Conservation (phyloP, 1,140 invertebrate genomes). For the Nebria ingens region DNA sequence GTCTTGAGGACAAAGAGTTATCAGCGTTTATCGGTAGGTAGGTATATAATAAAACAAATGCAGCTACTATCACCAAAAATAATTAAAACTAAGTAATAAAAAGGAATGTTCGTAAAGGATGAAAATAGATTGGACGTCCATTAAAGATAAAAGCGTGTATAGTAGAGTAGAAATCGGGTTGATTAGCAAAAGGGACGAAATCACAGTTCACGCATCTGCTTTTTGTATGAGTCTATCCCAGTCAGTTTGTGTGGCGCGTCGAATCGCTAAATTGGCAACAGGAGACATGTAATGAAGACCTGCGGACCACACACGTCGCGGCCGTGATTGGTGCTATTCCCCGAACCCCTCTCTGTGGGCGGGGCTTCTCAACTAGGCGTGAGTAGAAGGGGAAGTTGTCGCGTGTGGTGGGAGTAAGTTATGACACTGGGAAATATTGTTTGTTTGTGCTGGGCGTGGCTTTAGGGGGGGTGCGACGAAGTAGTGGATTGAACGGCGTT, state of each 20-base stretch:
- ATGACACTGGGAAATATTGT: background rate
- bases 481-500: background rate
- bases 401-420: background rate
- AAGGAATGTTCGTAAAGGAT: too few species aligned
- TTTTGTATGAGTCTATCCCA: conserved; percentile 1
- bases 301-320: conserved; percentile 33
- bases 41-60: too few species aligned
- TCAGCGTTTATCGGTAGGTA: too few species aligned
- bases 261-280: conserved; percentile 31
- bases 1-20: too few species aligned
- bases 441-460: background rate
- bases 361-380: background rate
- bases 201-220: background rate
- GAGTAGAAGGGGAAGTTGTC: too few species aligned
- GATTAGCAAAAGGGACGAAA: too few species aligned
- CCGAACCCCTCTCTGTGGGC: conserved; percentile 10
- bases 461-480: background rate
- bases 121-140: too few species aligned
- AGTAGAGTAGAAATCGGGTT: too few species aligned
- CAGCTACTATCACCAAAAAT: too few species aligned
- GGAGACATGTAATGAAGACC: conserved; percentile 30
- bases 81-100: too few species aligned
- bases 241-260: conserved; percentile 10
- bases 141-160: too few species aligned
- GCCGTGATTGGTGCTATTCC: conserved; percentile 29